phyloP scores from a whole-genome alignment of 2,797 vertebrate species.

The Acanthis flammea region DNA sequence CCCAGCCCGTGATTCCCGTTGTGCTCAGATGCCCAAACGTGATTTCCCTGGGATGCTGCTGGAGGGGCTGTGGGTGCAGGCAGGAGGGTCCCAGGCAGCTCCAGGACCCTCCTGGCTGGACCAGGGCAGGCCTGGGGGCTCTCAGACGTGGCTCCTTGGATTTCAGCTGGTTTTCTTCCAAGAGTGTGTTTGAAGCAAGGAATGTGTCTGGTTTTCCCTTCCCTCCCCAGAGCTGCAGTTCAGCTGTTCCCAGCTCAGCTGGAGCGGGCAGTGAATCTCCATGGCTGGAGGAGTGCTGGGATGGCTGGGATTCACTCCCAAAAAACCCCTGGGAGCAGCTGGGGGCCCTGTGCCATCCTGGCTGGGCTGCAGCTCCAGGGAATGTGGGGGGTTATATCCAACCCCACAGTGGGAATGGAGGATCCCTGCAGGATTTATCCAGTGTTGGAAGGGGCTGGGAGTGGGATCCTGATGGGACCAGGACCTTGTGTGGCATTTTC shows the following conservation, averaged over 20 bases:
- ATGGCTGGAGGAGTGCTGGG: rapidly evolving
- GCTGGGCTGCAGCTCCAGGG: background rate
- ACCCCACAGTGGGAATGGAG: rapidly evolving
- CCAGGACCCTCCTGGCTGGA: background rate
- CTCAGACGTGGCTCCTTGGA: rapidly evolving
- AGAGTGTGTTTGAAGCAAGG: rapidly evolving
- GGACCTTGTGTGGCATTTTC: rapidly evolving
- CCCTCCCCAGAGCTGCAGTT: background rate
- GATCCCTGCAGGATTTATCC: rapidly evolving
- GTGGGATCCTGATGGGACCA: background rate
- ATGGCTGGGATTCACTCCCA: rapidly evolving
- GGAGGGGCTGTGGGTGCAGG: background rate
- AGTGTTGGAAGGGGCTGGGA: rapidly evolving
- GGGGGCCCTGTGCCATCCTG: background rate
- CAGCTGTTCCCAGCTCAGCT: background rate
- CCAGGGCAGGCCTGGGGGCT: too few relatives aligned
- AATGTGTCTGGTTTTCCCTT: background rate
- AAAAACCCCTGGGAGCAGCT: background rate
- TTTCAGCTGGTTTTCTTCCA: background rate
- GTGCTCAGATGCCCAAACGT: background rate
- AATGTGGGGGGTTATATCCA: rapidly evolving
- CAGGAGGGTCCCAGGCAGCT: background rate
- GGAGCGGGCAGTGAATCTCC: rapidly evolving
- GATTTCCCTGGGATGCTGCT: background rate
- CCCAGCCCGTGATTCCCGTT: rapidly evolving